Evolutionary conservation across 1,140 invertebrate genomes (phyloP).

Genomic region (Brachionus angularis): DNA sequence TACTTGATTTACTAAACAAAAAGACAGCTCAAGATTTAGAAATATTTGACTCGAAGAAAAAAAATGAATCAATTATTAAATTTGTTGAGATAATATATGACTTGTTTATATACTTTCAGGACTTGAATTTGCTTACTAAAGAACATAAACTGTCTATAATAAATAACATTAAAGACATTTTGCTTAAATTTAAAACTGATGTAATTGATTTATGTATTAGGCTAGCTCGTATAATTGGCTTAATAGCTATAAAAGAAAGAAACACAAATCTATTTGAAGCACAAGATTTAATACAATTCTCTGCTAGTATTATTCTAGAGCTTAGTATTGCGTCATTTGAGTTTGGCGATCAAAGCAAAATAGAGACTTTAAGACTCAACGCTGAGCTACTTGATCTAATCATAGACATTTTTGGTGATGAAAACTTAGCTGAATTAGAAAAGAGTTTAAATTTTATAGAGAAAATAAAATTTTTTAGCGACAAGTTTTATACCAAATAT

Average conservation of each 20-base stretch:
- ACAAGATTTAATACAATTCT: slow-evolving; percentile 3
- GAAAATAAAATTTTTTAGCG: slow-evolving; percentile 28
- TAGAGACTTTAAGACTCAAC: slow-evolving; percentile 13
- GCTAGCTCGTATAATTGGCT: neutral
- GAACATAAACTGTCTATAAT: neutral
- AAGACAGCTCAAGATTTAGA: slow-evolving; percentile 13
- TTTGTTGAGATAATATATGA: slow-evolving; percentile 25
- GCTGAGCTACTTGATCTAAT: slow-evolving; percentile 31
- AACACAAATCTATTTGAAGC: neutral
- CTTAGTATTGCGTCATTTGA: slow-evolving; percentile 11
- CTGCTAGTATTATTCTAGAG: neutral
- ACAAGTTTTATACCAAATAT: slow-evolving; percentile 26
- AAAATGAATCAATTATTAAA: neutral
- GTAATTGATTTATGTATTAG: slow-evolving; percentile 21
- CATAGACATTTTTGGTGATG: slow-evolving; percentile 31
- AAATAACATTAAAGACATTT: slow-evolving; percentile 11
- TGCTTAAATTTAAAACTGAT: slow-evolving; percentile 10
- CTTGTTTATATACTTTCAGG: slow-evolving; percentile 25
- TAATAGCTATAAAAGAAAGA: slow-evolving; percentile 30
- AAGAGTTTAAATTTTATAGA: slow-evolving; percentile 16
- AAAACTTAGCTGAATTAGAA: slow-evolving; percentile 24
- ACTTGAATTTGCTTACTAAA: neutral
- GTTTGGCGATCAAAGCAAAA: slow-evolving; percentile 3
- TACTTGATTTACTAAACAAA: slow-evolving; percentile 6
- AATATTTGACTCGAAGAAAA: neutral